A percentile compares a stretch with the other conserved stretches of the same genome.
Evolutionary conservation across 64 coral and sea anemone species (phyloP).

Genomic region (Stylophora pistillata): DNA sequence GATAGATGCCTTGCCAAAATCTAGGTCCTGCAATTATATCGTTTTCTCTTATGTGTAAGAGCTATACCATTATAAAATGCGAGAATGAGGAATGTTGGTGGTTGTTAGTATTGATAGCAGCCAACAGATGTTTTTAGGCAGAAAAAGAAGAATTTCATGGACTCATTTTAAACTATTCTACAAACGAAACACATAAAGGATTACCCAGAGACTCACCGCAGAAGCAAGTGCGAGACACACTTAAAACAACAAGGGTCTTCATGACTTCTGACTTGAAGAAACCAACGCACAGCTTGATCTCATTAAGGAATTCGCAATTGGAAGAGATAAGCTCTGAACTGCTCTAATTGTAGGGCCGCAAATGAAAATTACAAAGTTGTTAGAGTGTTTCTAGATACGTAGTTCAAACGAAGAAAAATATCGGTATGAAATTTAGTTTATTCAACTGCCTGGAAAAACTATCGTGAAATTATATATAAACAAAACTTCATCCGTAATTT

Average conservation of each 20-base stretch:
- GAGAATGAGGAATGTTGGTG: too few species aligned
- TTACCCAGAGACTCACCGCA: background rate
- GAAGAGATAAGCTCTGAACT: background rate
- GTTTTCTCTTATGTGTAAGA: too few species aligned
- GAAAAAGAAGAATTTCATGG: too few species aligned
- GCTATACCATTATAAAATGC: too few species aligned
- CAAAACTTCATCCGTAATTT: too few species aligned
- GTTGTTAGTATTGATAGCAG: too few species aligned
- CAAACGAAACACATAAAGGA: too few species aligned
- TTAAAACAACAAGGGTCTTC: background rate
- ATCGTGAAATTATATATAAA: background rate
- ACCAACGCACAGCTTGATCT: background rate
- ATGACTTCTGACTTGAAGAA: background rate
- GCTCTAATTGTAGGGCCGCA: too few species aligned
- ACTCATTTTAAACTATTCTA: too few species aligned
- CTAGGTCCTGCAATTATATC: too few species aligned
- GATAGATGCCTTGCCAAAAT: too few species aligned
- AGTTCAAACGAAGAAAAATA: background rate
- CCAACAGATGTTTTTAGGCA: too few species aligned
- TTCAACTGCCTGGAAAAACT: background rate
- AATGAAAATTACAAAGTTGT: background rate
- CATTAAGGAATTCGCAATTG: background rate
- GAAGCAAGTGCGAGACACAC: background rate
- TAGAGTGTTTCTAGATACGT: background rate
- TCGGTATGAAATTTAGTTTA: background rate